Conservation (phyloP, 1,140 invertebrate species). For the Drosophila bocqueti region DNA sequence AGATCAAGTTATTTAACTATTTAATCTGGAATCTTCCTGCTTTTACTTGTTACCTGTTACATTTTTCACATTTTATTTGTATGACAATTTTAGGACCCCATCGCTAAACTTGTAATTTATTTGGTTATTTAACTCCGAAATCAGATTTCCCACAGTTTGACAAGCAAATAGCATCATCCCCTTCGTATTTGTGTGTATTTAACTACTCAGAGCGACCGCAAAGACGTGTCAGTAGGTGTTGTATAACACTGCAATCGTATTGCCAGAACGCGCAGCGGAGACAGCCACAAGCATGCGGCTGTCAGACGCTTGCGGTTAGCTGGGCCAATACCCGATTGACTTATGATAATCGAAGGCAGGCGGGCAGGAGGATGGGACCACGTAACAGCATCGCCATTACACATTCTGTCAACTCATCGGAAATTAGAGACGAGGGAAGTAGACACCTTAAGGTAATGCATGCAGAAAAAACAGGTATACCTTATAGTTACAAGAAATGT, state of each 20-base stretch:
- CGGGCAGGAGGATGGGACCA: conserved; percentile 8
- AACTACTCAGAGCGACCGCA: conserved; percentile 61
- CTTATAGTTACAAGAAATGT: background rate
- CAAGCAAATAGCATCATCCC: conserved; percentile 24
- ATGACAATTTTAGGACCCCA: background rate
- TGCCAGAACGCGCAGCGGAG: conserved; percentile 24
- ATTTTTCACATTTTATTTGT: conserved; percentile 9
- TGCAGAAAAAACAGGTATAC: background rate
- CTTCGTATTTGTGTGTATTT: conserved; percentile 30
- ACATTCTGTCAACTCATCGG: conserved; percentile 25
- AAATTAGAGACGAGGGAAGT: conserved; percentile 19
- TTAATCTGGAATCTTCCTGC: background rate
- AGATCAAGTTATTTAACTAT: background rate
- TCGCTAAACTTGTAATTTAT: background rate
- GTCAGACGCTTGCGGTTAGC: conserved; percentile 53
- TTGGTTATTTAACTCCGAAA: background rate
- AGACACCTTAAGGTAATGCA: background rate
- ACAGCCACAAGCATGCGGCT: conserved; percentile 64
- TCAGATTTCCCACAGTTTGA: conserved; percentile 13
- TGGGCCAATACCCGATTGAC: conserved; percentile 51
- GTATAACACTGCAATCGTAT: conserved; percentile 46
- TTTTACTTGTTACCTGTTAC: background rate
- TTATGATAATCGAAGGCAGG: conserved; percentile 52
- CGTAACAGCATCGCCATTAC: conserved; percentile 22
- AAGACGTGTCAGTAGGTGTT: conserved; percentile 58